Conservation (phyloP, 1,140 invertebrate genomes). For the Halesus radiatus region DNA sequence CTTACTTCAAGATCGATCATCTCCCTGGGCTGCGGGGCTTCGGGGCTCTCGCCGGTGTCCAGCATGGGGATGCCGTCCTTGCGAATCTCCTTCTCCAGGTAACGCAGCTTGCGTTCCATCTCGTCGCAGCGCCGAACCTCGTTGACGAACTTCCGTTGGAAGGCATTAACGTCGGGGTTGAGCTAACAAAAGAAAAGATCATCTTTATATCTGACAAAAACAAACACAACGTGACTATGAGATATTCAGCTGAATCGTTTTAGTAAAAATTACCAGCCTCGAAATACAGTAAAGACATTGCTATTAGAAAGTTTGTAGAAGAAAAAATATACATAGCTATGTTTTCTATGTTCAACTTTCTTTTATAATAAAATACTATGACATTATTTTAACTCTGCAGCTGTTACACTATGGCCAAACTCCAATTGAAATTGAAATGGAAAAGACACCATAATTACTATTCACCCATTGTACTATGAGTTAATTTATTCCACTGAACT, state of each 20-base stretch:
- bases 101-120: slow-evolving; percentile 95
- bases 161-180: slow-evolving; percentile 95
- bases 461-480: no score
- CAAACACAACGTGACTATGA: not conserved
- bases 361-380: no score
- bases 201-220: not conserved
- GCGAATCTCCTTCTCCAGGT: slow-evolving; percentile 97
- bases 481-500: no score
- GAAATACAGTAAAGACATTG: no score
- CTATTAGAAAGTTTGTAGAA: no score
- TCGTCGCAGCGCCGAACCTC: slow-evolving; percentile 95
- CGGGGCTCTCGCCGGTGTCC: slow-evolving; percentile 97
- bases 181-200: slow-evolving; percentile 71
- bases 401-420: no score
- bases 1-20: slow-evolving; percentile 98
- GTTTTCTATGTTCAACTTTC: no score
- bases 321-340: no score
- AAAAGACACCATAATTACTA: no score
- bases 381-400: no score
- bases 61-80: slow-evolving; percentile 97
- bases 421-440: no score
- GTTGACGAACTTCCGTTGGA: slow-evolving; percentile 96
- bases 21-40: slow-evolving; percentile 97
- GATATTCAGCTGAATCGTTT: not conserved
- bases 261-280: not conserved